Base-by-base conservation (phyloP, 2,888 invertebrate genomes). In the Melanophora roralis region DNA sequence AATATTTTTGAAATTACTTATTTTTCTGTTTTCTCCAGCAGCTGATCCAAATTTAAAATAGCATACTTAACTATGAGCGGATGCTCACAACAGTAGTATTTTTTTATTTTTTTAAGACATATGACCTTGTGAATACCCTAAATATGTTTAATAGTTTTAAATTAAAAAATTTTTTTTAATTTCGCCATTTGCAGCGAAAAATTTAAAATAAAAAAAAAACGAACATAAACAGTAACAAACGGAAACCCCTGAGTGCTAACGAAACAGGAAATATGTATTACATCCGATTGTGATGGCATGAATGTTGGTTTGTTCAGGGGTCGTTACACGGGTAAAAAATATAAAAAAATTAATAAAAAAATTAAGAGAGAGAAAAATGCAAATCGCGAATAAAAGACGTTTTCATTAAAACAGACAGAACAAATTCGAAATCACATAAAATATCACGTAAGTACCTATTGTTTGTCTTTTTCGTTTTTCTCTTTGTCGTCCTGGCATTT, bases 221-320 rank as follows among this genome's bases (percentile, higher is more conserved):
- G n/a, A 49, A 55, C 43, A 5, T n/a, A 27, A 38, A 73, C 36
- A 45, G 16, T 8, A 60, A 34, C 40, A 27, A 73, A 47, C 67
- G 73, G 68, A 78, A 68, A 57, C 62, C 57, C 55, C 57, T 51
- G 47, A 69, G 64, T 78, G 68, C 62, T 40, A 78, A 57, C 74
- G 55, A 64, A 74, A 78, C 74, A 78, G 78, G 78, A 78, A 78
- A 69, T 78, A 64, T 69, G 69, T 69, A 78, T 78, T 74, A 78
- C 78, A 78, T 78, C 78, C 78, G 78, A 60, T 74, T 69, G 78
- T 62, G 64, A 49, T 74, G 67, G 16, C 74, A 74, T 43, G 59
- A 19, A 40, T 40, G 12, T 12, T 7, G 36, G 12, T 21, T 45
- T 23, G 3, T 5, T 3, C 6, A 27, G 27, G 3, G 27, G 27